Evolutionary conservation across 2,888 invertebrate species (phyloP).

Genomic region (Balanococcus diminutus): DNA sequence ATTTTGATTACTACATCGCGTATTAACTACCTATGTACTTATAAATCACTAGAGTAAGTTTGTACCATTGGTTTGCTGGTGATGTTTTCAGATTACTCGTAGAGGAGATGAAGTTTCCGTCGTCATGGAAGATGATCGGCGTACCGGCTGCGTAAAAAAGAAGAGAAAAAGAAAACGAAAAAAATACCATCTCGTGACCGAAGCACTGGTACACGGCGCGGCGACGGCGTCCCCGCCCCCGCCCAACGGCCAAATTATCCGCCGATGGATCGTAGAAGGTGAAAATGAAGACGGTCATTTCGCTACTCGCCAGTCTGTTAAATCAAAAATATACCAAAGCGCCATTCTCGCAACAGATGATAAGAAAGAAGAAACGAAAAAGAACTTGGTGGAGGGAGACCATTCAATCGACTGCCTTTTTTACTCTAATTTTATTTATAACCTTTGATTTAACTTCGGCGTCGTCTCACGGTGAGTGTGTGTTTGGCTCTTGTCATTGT

Average conservation of each 20-base stretch:
- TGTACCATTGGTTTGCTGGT: not conserved
- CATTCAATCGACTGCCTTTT: not conserved
- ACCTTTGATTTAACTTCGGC: not conserved
- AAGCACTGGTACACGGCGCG: not conserved
- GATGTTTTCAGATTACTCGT: not conserved
- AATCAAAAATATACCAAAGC: conserved; percentile 32
- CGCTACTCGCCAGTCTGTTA: not conserved
- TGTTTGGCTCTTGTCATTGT: too few species aligned
- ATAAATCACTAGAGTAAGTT: too few species aligned
- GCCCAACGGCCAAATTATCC: not conserved
- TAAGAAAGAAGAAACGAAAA: conserved; percentile 1
- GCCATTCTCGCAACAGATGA: not conserved
- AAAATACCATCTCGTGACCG: too few species aligned
- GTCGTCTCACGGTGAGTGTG: not conserved
- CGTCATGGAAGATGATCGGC: conserved; percentile 44
- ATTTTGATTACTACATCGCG: not conserved
- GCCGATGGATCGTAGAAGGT: conserved; percentile 34
- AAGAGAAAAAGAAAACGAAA: not conserved
- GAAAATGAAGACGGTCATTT: conserved; percentile 31
- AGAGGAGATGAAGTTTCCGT: conserved; percentile 47
- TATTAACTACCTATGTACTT: too few species aligned
- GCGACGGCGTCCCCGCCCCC: not conserved
- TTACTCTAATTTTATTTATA: conserved; percentile 7
- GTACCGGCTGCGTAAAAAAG: not conserved
- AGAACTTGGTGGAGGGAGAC: conserved; percentile 1